These are phyloP conservation scores for Rhopalosiphum padi DNA, from an alignment of 1,140 invertebrate genomes.

Conservation along the genomic window DNA sequence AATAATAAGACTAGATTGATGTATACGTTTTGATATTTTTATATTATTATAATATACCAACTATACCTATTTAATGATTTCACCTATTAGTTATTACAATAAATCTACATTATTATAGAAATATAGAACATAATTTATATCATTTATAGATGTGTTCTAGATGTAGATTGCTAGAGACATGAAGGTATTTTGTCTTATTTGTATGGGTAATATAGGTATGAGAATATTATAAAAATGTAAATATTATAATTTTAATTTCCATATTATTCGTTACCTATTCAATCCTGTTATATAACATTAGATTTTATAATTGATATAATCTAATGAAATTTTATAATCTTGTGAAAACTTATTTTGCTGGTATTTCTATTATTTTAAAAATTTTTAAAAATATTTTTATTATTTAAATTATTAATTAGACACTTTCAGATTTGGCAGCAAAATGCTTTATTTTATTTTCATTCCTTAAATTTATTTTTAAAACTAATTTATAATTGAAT, in stretches of 20 bases:
- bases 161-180: neutral
- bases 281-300: neutral
- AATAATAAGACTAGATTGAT: too few species aligned
- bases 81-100: neutral
- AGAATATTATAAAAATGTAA: neutral
- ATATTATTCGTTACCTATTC: neutral
- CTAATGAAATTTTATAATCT: neutral
- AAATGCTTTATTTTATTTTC: neutral
- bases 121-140: too few species aligned
- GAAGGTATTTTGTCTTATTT: neutral
- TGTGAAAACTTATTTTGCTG: neutral
- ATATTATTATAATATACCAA: neutral
- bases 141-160: too few species aligned
- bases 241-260: neutral
- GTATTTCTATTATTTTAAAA: neutral
- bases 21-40: neutral
- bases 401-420: neutral
- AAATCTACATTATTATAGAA: neutral
- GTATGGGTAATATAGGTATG: too few species aligned
- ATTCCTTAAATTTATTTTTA: neutral
- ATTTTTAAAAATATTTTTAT: neutral
- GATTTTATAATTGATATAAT: neutral
- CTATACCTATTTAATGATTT: neutral
- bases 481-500: slow-evolving; percentile 1
- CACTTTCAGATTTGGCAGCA: neutral